Evolutionary conservation across 2,797 vertebrate genomes (phyloP), one percentile per base, ranked within the genome.

Genomic region (Alfaro cultratus): DNA sequence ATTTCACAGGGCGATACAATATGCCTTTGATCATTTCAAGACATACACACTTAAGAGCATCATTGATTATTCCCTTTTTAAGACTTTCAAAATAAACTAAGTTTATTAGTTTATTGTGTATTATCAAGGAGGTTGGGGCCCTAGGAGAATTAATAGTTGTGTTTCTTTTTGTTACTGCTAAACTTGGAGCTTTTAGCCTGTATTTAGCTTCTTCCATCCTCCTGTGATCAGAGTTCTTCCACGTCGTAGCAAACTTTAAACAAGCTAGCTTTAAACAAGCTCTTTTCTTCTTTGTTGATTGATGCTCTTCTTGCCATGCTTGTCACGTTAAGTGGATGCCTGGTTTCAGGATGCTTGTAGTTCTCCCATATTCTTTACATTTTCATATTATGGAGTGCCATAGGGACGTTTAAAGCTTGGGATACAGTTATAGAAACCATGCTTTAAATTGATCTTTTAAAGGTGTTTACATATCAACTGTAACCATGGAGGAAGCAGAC

Each of bases 21-120:
- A 16, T 49, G 71, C 26, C 57, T 67, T 26, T 73, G 45, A 31
- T 75, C 6, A 45, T 47, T 47, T 46, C 39, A 60, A 31, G 4
- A 13, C 16, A 31, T 1, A 45, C 46, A 43, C 15, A 31, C 21
- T 49, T 71, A 29, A 45, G n/a, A 31, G 26, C 47, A 41, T 1
- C 5, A 26, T n/a, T 78, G 10, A 36, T 34, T 46, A 55, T 23
- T 43, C 39, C 18, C 4, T 34, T 36, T 47, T 80, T 8, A n/a
- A 83, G 26, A 74, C 73, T 73, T 47, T 10, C 12, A 26, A 62
- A 77, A 68, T 80, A 43, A 29, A 47, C 77, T 77, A 2, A 76
- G 62, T 11, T n/a, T n/a, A n/a, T n/a, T n/a, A n/a, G n/a, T n/a
- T n/a, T n/a, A n/a, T n/a, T n/a, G n/a, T 46, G 12, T 45, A 36